Conservation (phyloP, 2,888 invertebrate species). For the Plusia festucae region DNA sequence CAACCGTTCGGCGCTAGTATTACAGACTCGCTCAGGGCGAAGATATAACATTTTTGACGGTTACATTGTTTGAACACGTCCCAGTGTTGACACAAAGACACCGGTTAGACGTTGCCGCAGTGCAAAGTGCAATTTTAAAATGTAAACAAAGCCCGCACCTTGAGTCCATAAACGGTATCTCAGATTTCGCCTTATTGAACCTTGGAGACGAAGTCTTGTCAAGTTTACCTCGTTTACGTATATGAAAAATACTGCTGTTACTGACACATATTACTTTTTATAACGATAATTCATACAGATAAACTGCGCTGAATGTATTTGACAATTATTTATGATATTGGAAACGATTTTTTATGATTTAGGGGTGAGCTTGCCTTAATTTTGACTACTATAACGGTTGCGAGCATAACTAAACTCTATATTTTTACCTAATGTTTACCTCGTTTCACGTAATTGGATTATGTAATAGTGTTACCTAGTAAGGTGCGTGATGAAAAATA, state of each 20-base stretch:
- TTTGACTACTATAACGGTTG: no score
- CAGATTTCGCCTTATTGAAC: constrained; percentile 84
- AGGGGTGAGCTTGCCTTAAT: not conserved
- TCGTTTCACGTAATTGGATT: not conserved
- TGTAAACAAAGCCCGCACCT: constrained; percentile 87
- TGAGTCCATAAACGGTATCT: constrained; percentile 83
- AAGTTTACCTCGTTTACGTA: constrained; percentile 68
- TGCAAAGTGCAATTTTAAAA: constrained; percentile 89
- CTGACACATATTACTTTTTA: constrained; percentile 60
- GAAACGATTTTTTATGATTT: constrained; percentile 28
- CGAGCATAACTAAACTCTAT: no score
- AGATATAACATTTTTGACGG: constrained; percentile 82
- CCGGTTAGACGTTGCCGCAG: constrained; percentile 79
- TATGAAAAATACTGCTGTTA: constrained; percentile 64
- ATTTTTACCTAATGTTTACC: not conserved
- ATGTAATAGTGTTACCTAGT: not conserved
- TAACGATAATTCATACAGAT: constrained; percentile 51
- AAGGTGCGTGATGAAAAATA: constrained; percentile 57
- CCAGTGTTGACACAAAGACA: constrained; percentile 81
- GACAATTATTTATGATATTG: constrained; percentile 57
- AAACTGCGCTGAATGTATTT: constrained; percentile 50
- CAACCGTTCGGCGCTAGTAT: constrained; percentile 55
- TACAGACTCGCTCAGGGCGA: constrained; percentile 65
- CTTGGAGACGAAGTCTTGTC: constrained; percentile 73
- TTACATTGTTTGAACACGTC: constrained; percentile 85